Base-by-base conservation (phyloP, 2,888 invertebrate species). In the Sialis fuliginosa region DNA sequence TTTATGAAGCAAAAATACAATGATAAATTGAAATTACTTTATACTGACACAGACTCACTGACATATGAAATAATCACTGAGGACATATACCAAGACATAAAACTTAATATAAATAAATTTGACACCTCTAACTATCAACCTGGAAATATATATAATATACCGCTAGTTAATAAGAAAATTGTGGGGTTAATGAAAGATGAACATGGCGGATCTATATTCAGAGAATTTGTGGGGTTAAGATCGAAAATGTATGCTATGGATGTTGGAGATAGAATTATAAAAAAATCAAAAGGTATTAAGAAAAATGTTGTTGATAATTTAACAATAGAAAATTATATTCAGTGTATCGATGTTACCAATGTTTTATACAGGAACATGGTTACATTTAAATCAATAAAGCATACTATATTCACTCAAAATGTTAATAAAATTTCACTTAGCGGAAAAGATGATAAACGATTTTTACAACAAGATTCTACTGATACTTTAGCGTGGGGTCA, bases 1-100 rank as follows among this genome's bases (percentile, higher is more conserved):
- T 58, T 53, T 39, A 52, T 62, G 42, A 58, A 55, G 47, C 33
- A 33, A 33, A 55, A 53, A 49, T 60, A 58, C 51, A 52, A 50
- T 9, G 46, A 54, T 33, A 53, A 54, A 7, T 51, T 50, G n/a
- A 48, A 42, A 37, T 46, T 61, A 9, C 47, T 56, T 33, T 60
- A 58, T 42, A 56, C 51, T 32, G 59, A 60, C 46, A 60, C 59
- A 2, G 59, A 61, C 48, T 54, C 52, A 7, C 52, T 59, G 9
- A 54, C 60, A 10, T 53, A 59, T 39, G 46, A 56, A 33, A 54
- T 64, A 6, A 46, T 51, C 13, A 60, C 57, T 8, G 48, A 54
- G 2, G 60, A 64, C 51, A 46, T 64, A 35, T 65, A 66, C 54
- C 50, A 54, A 13, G 50, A 48, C 7, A 54, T 58, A n/a, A 56